Base-by-base conservation (phyloP, 2,113 vertebrate species). In the Dasyprocta punctata region DNA sequence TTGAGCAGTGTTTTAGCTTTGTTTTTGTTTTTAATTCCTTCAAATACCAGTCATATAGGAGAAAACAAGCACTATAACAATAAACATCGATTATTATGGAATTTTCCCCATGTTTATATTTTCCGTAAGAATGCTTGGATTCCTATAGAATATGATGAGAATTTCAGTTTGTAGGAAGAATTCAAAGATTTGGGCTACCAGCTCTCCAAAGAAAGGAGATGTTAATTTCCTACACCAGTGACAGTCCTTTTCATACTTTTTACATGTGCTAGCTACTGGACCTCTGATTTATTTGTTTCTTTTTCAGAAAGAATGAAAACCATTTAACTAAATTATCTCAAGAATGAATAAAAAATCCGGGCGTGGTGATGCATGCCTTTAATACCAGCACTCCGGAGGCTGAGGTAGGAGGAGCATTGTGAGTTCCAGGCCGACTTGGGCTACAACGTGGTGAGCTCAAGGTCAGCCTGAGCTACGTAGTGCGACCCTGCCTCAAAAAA, bases 11-110 rank as follows among this genome's bases (percentile, higher is more conserved):
- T 17, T 93, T 96, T 41, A 52, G 19, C 20, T 92, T 88, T 65
- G 67, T 12, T 89, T 92, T 90, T 49, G 38, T 69, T 92, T 84
- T 89, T 16, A 80, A 92, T 85, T 86, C 33, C 61, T 87, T 69
- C 82, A 84, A 82, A 87, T 10, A 81, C 16, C 26, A 58, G 26
- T 81, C 41, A 83, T 36, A 65, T 6, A 52, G 81, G 85, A 92
- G 22, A 52, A 91, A 89, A 63, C 63, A n/a, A 84, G 17, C 56
- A 56, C 28, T n/a, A 17, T 17, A 14, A 52, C 26, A 60, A 95
- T 67, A 85, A 96, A 63, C 20, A 92, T 22, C 24, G 41, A n/a
- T 63, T 92, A 73, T 49, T 85, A 52, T 47, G n/a, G 56, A 65
- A 38, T 14, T 30, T 9, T 92, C 86, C 4, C 16, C 52, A 2